Evolutionary conservation across 2,888 invertebrate species (phyloP).

Genomic region (Euproctis similis): DNA sequence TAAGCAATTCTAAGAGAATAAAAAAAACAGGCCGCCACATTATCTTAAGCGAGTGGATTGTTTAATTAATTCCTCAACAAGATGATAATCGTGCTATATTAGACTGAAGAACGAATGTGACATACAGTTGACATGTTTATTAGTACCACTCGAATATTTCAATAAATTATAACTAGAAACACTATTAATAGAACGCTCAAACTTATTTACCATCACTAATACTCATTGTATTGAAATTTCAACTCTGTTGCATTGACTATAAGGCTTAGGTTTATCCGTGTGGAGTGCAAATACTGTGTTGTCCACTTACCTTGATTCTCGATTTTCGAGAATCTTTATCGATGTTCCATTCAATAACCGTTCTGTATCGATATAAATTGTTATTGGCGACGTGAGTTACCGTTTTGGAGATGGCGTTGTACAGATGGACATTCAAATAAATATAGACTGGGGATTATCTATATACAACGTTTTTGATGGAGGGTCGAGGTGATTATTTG

Average conservation of each 20-base stretch:
- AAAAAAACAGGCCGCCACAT: not conserved
- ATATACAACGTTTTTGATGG: slow-evolving; percentile 51
- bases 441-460: slow-evolving; percentile 57
- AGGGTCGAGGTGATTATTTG: slow-evolving; percentile 44
- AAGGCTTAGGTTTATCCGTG: slow-evolving; percentile 11
- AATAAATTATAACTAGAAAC: slow-evolving; percentile 39
- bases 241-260: not conserved
- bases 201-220: slow-evolving; percentile 10
- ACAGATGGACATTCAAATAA: slow-evolving; percentile 63
- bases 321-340: slow-evolving; percentile 50
- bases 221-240: slow-evolving; percentile 10
- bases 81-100: slow-evolving; percentile 37
- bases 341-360: slow-evolving; percentile 60
- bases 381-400: slow-evolving; percentile 67
- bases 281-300: slow-evolving; percentile 24
- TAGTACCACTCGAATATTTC: slow-evolving; percentile 35
- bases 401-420: slow-evolving; percentile 58
- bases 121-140: slow-evolving; percentile 43
- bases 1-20: no score
- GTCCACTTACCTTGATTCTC: slow-evolving; percentile 30
- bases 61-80: slow-evolving; percentile 34
- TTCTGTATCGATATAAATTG: slow-evolving; percentile 63
- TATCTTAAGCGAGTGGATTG: slow-evolving; percentile 2
- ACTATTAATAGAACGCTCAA: slow-evolving; percentile 33
- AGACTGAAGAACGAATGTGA: slow-evolving; percentile 31